These are phyloP conservation scores for Platysternon megacephalum DNA, from an alignment of 2,113 vertebrate species.

Conservation along the genomic window DNA sequence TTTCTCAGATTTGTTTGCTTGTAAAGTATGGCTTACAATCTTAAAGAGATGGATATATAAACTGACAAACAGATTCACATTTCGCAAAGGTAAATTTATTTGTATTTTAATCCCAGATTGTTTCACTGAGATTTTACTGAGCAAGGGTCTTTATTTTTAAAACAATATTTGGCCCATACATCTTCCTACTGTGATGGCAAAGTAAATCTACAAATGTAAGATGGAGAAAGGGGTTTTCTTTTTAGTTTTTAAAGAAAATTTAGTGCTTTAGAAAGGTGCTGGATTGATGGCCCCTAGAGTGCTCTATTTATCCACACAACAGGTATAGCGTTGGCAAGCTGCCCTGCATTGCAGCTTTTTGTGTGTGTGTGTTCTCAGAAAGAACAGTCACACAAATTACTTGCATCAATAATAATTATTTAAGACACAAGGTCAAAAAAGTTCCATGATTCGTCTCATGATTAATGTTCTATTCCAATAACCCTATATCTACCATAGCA, in stretches of 20 bases:
- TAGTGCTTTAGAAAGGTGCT: slow-evolving; percentile 4
- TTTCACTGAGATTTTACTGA: background rate
- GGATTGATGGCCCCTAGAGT: slow-evolving; percentile 2
- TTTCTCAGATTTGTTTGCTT: background rate
- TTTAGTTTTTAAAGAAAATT: background rate
- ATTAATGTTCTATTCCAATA: slow-evolving; percentile 46
- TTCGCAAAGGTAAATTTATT: slow-evolving; percentile 3
- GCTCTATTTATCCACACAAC: slow-evolving; percentile 23
- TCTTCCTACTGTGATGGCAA: background rate
- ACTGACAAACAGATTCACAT: background rate
- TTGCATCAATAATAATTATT: slow-evolving; percentile 54
- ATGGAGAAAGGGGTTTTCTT: background rate
- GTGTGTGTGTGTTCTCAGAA: background rate
- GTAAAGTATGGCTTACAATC: slow-evolving; percentile 5
- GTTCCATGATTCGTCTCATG: slow-evolving; percentile 41
- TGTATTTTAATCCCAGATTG: background rate
- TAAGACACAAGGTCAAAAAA: slow-evolving; percentile 55
- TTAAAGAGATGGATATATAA: background rate
- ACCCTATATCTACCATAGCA: slow-evolving; percentile 32
- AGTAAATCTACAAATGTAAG: background rate
- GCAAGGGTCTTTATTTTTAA: background rate
- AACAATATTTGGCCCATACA: background rate
- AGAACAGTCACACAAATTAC: slow-evolving; percentile 1
- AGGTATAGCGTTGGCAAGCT: background rate
- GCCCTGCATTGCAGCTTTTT: slow-evolving; percentile 24